Percentiles rank a stretch among this genome's conserved stretches.
Evolutionary conservation across 2,888 invertebrate genomes (phyloP).

Genomic region (Aporophyla nigra): DNA sequence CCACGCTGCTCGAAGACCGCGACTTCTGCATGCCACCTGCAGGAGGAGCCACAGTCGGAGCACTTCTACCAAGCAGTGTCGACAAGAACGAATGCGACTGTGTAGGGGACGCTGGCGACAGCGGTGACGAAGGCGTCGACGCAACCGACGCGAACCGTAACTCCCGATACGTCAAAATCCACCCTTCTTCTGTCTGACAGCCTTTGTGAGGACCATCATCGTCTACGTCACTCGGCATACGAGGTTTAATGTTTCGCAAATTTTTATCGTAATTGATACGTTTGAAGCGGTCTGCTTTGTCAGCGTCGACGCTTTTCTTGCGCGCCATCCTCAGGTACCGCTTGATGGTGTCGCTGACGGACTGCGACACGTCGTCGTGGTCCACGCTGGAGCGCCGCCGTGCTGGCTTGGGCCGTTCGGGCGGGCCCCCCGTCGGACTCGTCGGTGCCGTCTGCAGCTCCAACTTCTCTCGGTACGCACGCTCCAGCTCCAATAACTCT

Average conservation of each 20-base stretch:
- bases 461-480: conserved; percentile 84
- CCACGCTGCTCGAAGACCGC: conserved; percentile 96
- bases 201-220: conserved; percentile 95
- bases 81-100: conserved; percentile 87
- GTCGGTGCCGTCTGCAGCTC: conserved; percentile 86
- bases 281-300: conserved; percentile 95
- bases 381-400: conserved; percentile 95
- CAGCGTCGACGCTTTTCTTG: conserved; percentile 96
- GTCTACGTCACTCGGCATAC: conserved; percentile 94
- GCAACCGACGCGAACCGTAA: conserved; percentile 82
- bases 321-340: conserved; percentile 96
- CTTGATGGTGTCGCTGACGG: conserved; percentile 96
- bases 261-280: conserved; percentile 97
- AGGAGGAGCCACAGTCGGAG: conserved; percentile 81
- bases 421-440: conserved; percentile 84
- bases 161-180: conserved; percentile 91
- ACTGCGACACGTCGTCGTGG: conserved; percentile 96
- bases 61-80: conserved; percentile 82
- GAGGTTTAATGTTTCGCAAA: conserved; percentile 95
- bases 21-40: conserved; percentile 97
- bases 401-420: conserved; percentile 79
- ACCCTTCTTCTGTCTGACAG: conserved; percentile 94
- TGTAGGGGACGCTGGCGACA: conserved; percentile 88
- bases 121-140: conserved; percentile 88
- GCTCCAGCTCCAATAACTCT: conserved; percentile 87